Evolutionary conservation across 2,888 invertebrate species (phyloP), one percentile per base, ranked within the genome.

Genomic region (Acrobasis consociella): DNA sequence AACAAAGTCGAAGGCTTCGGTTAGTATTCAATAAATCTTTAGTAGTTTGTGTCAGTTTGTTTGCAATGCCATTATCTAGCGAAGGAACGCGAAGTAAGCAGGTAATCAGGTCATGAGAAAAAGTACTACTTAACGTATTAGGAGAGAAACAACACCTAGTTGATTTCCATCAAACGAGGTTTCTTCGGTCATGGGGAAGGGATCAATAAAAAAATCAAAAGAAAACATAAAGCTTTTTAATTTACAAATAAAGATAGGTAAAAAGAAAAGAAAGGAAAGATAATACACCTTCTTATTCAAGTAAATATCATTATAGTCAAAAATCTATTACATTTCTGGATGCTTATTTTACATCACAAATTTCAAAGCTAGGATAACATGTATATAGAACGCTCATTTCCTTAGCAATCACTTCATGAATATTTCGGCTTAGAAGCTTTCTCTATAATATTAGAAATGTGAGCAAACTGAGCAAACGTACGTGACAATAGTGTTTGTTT

Each of bases 401-500:
- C 42, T 42, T 42, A 42, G 13, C 8, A 42, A 42, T 11, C 42
- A 13, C 42, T 13, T 39, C 2, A 39, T 39, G n/a, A 39, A 39
- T 39, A 39, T 39, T 39, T 39, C 39, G 7, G 39, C 39, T 22
- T 1, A 39, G 39, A 39, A 2, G 39, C 10, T 39, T 42, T 42
- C 42, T 42, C 42, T 42, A 42, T 10, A 42, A 42, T 42, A 42
- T 42, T 13, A 42, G 2, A 42, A 42, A 10, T 10, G 42, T n/a
- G n/a, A n/a, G n/a, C n/a, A n/a, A n/a, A n/a, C n/a, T 39, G 8
- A 39, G 39, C 8, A 39, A 39, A 39, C 10, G 39, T 39, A 39
- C 10, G 39, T 10, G 8, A 39, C n/a, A 39, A 39, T 39, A 2
- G 39, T 42, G 62, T 68, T 68, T 67, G 65, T 65, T 68, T 62